Conservation (phyloP, 2,113 vertebrate species). For the Sialia sialis region DNA sequence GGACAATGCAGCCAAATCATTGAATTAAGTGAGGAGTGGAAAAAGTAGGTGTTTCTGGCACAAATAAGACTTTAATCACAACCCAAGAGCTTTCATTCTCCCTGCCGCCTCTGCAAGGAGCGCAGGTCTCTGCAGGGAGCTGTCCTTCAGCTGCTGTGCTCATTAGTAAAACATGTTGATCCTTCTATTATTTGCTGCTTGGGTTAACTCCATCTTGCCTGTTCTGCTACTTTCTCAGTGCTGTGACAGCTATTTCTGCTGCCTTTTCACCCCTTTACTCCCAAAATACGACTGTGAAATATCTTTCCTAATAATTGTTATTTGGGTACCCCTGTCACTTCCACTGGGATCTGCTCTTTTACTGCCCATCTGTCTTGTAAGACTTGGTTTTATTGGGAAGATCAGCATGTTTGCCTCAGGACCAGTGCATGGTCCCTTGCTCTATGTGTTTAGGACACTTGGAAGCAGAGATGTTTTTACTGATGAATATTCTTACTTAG, state of each 20-base stretch:
- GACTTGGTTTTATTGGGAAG: not conserved
- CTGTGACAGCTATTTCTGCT: not conserved
- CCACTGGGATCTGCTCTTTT: not conserved
- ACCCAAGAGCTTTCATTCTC: not conserved
- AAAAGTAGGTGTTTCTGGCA: not conserved
- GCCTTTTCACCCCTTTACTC: not conserved
- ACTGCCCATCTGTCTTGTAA: not conserved
- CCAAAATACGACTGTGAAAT: not conserved
- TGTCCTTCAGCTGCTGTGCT: not conserved
- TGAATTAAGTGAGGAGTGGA: not conserved
- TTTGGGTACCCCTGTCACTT: not conserved
- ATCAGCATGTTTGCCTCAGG: not conserved
- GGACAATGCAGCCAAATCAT: not conserved
- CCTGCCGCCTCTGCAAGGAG: not conserved
- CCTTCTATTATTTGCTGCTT: not conserved
- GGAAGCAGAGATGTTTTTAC: not conserved
- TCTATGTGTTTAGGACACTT: not conserved
- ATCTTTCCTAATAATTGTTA: not conserved
- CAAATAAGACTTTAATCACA: not conserved
- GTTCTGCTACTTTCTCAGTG: not conserved
- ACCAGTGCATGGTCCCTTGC: not conserved
- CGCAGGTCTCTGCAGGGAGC: not conserved
- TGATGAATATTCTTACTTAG: not conserved
- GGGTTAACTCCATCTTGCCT: not conserved
- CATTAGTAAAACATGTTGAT: not conserved